Percentiles rank a stretch among this genome's conserved stretches.
These are phyloP conservation scores for Urocyon cinereoargenteus DNA, from an alignment of 2,797 vertebrate genomes.

Conservation along the genomic window DNA sequence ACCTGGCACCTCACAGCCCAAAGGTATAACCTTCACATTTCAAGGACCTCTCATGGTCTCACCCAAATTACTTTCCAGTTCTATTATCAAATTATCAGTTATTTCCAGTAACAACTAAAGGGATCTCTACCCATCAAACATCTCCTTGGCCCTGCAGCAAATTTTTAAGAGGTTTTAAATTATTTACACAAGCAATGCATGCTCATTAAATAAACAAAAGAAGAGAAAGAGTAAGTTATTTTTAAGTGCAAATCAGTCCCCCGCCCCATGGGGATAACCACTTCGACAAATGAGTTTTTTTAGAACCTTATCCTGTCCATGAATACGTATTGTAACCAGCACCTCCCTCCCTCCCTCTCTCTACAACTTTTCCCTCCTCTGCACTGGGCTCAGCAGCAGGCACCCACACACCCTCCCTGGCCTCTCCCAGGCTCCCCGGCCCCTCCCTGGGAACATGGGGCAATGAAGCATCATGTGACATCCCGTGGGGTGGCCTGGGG, in stretches of 20 bases:
- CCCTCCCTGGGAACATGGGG: not conserved
- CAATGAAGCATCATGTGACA: not conserved
- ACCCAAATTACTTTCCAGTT: not conserved
- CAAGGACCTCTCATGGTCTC: not conserved
- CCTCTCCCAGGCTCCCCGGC: not conserved
- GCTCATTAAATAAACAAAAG: not conserved
- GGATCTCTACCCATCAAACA: not conserved
- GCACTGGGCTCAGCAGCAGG: not conserved
- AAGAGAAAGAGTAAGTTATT: not conserved
- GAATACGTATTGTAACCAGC: fast-evolving
- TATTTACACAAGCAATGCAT: not conserved
- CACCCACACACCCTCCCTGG: no score
- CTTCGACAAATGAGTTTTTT: not conserved
- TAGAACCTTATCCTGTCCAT: not conserved
- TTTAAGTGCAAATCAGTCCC: not conserved
- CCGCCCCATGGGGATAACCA: not conserved
- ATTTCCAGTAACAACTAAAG: not conserved
- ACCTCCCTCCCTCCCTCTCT: not conserved
- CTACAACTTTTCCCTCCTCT: not conserved
- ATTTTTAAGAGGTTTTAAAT: not conserved
- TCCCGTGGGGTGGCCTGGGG: not conserved
- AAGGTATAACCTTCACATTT: not conserved
- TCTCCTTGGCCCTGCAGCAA: not conserved
- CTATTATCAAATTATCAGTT: not conserved
- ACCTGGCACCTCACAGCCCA: fast-evolving